Conservation (phyloP, 2,113 vertebrate genomes). For the Chamaea fasciata region DNA sequence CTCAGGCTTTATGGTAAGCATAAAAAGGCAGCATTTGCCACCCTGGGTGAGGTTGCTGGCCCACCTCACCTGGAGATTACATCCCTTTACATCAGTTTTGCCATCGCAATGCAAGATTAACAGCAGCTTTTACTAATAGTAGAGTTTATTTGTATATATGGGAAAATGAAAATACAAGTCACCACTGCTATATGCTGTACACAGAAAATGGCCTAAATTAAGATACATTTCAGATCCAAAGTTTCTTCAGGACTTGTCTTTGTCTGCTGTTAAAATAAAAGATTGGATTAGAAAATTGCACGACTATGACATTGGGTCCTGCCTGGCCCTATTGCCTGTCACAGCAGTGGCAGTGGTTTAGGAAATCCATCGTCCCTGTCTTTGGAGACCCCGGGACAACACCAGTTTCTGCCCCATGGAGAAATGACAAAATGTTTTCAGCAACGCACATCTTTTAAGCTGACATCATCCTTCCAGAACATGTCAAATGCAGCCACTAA, state of each 20-base stretch:
- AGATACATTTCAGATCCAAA: neutral
- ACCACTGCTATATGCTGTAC: neutral
- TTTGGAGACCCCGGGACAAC: neutral
- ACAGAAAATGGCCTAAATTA: neutral
- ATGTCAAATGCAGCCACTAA: neutral
- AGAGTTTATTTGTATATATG: neutral
- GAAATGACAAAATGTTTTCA: neutral
- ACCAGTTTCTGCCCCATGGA: neutral
- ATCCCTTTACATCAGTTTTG: neutral
- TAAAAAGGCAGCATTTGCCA: neutral
- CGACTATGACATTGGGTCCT: neutral
- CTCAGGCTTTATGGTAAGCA: neutral
- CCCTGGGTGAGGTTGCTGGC: neutral
- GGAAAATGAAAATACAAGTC: neutral
- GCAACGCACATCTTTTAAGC: neutral
- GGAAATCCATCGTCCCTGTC: neutral
- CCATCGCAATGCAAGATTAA: neutral
- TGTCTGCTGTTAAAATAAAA: neutral
- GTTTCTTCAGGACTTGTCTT: neutral
- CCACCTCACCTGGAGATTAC: neutral
- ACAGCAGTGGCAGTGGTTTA: neutral
- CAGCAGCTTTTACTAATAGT: neutral
- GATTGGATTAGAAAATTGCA: neutral
- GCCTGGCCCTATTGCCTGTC: neutral
- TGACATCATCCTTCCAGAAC: constrained; percentile 2